A percentile compares a stretch with the other conserved stretches of the same genome.
These are phyloP conservation scores for Glyptemys insculpta DNA, from an alignment of 2,797 vertebrate genomes.

Conservation along the genomic window DNA sequence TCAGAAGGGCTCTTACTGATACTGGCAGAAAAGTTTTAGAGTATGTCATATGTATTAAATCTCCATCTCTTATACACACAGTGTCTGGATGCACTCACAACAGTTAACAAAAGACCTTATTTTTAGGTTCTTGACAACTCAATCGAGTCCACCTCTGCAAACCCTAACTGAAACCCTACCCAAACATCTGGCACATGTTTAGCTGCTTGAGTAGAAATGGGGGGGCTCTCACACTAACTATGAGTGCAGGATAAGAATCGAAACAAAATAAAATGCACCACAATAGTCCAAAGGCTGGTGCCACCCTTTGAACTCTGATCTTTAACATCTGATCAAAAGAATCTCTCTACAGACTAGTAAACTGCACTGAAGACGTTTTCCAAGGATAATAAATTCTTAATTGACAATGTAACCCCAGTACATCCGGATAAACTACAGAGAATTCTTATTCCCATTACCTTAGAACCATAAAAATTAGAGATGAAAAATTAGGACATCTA, in stretches of 20 bases:
- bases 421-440: neutral
- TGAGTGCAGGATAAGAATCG: neutral
- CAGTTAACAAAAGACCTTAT: neutral
- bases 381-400: slow-evolving; percentile 53
- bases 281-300: slow-evolving; percentile 3
- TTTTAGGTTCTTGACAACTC: neutral
- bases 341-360: slow-evolving; percentile 29
- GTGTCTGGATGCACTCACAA: neutral
- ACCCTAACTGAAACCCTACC: neutral
- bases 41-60: neutral
- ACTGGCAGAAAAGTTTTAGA: neutral
- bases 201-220: neutral
- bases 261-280: slow-evolving; percentile 18
- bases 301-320: neutral
- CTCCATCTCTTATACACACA: neutral
- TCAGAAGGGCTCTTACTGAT: neutral
- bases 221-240: neutral
- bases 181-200: neutral
- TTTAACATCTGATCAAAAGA: slow-evolving; percentile 27
- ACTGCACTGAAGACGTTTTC: slow-evolving; percentile 26
- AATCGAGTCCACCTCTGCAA: fast-evolving
- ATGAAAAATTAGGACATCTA: neutral
- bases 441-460: neutral
- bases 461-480: neutral
- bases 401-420: neutral